Evolutionary conservation across 2,797 vertebrate species (phyloP), one percentile per base, ranked within the genome.

Genomic region (Taeniopygia guttata): DNA sequence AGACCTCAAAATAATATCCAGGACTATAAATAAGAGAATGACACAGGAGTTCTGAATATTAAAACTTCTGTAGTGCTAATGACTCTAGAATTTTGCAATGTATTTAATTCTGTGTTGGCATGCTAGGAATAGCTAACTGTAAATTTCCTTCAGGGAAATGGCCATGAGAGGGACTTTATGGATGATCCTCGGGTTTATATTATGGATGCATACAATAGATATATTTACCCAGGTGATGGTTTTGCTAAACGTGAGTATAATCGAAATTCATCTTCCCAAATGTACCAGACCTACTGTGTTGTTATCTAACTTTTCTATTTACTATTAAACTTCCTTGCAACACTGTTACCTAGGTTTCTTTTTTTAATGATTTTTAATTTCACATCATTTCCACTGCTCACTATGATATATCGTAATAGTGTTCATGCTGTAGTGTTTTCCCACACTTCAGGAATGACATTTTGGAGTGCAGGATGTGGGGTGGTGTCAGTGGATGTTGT

Each of bases 111-210:
- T 77, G 60, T 51, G 12, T 70, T 79, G 36, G 10, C 64, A 40
- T 87, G 54, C 54, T 76, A 64, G 51, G 43, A 75, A 43, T 43
- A 84, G 59, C 68, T 85, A 54, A 87, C 48, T 93, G 7, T 89
- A 67, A 88, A 78, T 87, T 89, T 93, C 58, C 73, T 86, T 21
- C 92, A 99, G 99, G 99, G 99, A 94, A 99, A 99, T 43, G 99
- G 99, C 91, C 99, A 99, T 1, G 99, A 99, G 90, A 98, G 99
- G 4, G 99, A 99, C 97, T 99, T 99, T 83, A 96, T 99, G 98
- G 98, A 98, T 10, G 99, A 99, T 96, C 97, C 94, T 48, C 98
- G 98, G 3, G 99, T 99, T 34, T 99, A 98, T 93, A 99, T 99
- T 92, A 98, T 99, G 99, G 99, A 99, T 34, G 98, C 98, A 43